These are phyloP conservation scores for Lordiphosa collinella DNA, from an alignment of 1,140 invertebrate species.

Conservation along the genomic window DNA sequence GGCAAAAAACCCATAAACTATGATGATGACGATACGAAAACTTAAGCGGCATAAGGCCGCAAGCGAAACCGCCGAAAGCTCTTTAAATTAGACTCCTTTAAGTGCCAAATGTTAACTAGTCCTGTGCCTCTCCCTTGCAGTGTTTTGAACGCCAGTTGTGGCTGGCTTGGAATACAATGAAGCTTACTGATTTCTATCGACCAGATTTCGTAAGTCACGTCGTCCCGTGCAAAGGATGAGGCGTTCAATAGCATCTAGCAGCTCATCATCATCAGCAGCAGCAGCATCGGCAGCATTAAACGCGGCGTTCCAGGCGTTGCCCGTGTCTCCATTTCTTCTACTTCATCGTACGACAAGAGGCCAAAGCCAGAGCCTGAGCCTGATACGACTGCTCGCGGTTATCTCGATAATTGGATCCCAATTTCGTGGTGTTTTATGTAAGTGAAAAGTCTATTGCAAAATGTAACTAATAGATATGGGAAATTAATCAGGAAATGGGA, in stretches of 20 bases:
- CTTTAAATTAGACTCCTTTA: constrained; percentile 2
- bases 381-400: constrained; percentile 41
- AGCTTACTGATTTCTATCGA: constrained; percentile 51
- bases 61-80: not conserved
- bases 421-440: constrained; percentile 31
- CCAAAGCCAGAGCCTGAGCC: constrained; percentile 19
- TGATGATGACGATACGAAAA: constrained; percentile 5
- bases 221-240: constrained; percentile 70
- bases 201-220: constrained; percentile 54
- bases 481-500: not conserved
- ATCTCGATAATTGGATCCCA: constrained; percentile 46
- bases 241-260: constrained; percentile 43
- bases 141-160: not conserved
- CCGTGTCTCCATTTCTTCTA: constrained; percentile 1
- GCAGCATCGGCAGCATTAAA: constrained; percentile 50
- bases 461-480: constrained; percentile 3
- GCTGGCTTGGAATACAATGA: constrained; percentile 44
- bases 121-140: not conserved
- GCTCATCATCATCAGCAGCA: constrained; percentile 30
- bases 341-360: not conserved
- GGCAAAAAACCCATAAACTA: constrained; percentile 14
- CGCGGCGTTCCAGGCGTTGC: constrained; percentile 17
- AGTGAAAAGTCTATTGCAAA: constrained; percentile 12
- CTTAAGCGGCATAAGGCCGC: not conserved
- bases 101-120: too few relatives aligned